Evolutionary conservation across 2,797 vertebrate genomes (phyloP), one percentile per base, ranked within the genome.

Genomic region (Oreortyx pictus): DNA sequence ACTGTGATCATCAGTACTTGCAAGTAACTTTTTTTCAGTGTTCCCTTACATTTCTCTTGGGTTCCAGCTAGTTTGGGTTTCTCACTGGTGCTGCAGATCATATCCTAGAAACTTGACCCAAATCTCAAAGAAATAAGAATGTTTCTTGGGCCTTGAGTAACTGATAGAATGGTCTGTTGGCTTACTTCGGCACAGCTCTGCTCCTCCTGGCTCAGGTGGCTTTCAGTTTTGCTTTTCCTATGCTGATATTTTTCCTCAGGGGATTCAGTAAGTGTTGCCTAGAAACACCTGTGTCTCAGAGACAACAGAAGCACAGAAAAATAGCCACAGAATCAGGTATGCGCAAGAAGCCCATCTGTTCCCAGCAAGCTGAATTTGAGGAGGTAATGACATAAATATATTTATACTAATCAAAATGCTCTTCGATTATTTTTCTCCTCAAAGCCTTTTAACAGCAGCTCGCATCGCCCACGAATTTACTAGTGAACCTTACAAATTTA

Each of bases 401-500:
- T 96, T 95, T 95, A 65, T 87, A 93, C 95, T 80, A 89, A 94
- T 96, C 89, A 92, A 88, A 95, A 96, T 9, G 46, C 41, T 88
- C 81, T 86, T 91, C 22, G 3, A 64, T 84, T 70, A 49, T 50
- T 85, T 93, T 86, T 81, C n/a, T 37, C 75, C 79, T 87, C 57
- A 70, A 74, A 91, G 65, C 39, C 89, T 89, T 93, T 89, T 77
- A 94, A 90, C 39, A 79, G n/a, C 5, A 37, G 62, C 70, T 95
- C 82, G 90, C 86, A 81, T 86, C n/a, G 5, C 82, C 90, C 72
- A 62, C 72, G 72, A 94, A 94, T 94, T 93, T 95, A 95, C 79
- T 93, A 93, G 88, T 88, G 87, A 92, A 62, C 84, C 92, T 96
- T 92, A 88, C 88, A 96, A 97, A 95, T 94, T 88, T 85, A 93